A percentile compares a stretch with the other conserved stretches of the same genome.
These are phyloP conservation scores for Hylaeus anthracinus DNA, from an alignment of 1,140 invertebrate genomes.

Conservation along the genomic window DNA sequence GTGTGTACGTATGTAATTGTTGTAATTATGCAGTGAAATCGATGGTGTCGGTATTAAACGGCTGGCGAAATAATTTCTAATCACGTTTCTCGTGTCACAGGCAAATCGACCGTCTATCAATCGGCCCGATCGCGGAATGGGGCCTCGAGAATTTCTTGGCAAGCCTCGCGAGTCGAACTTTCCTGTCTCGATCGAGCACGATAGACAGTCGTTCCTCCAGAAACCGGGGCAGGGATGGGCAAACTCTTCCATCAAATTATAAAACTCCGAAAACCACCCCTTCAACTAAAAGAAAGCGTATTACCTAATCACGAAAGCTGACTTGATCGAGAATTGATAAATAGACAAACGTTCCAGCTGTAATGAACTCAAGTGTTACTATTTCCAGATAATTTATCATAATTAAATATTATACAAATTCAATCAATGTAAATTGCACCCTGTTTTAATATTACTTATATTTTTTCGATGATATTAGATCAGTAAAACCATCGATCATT, in stretches of 20 bases:
- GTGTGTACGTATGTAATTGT: neutral
- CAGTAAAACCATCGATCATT: too few species aligned
- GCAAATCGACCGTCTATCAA: constrained; percentile 44
- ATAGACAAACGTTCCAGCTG: neutral
- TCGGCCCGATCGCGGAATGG: constrained; percentile 41
- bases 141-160: constrained; percentile 63
- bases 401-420: too few species aligned
- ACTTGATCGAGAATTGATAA: neutral
- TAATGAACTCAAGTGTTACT: too few species aligned
- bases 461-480: too few species aligned
- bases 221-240: constrained; percentile 33
- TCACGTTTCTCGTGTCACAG: constrained; percentile 32
- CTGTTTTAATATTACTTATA: too few species aligned
- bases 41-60: neutral
- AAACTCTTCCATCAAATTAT: constrained; percentile 14
- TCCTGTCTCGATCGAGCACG: constrained; percentile 31
- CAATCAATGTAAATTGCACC: too few species aligned
- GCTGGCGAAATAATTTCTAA: constrained; percentile 16
- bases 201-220: constrained; percentile 34
- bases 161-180: constrained; percentile 56
- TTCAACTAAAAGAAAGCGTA: neutral
- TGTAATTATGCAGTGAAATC: neutral
- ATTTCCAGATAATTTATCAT: too few species aligned
- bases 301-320: too few species aligned
- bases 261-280: neutral